phyloP scores from a whole-genome alignment of 2,797 vertebrate species.

The Trachurus trachurus region DNA sequence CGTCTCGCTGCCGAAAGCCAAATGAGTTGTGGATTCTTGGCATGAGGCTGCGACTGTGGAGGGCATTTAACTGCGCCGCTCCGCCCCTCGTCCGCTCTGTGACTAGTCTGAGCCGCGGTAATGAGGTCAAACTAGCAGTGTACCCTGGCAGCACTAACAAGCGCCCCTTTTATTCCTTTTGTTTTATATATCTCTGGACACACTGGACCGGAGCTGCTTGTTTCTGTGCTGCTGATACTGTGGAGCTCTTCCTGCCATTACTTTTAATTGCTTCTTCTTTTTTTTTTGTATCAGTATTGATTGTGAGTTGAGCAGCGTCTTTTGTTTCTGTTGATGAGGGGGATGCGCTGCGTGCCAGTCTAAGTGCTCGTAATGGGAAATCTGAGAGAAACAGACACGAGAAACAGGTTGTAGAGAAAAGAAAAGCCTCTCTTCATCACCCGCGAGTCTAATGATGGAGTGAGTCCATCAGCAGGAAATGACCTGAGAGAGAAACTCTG shows the following conservation, averaged over 20 bases:
- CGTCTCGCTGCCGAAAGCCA: conserved; percentile 51
- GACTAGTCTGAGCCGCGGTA: conserved; percentile 56
- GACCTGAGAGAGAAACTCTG: conserved; percentile 7
- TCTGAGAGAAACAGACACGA: conserved; percentile 10
- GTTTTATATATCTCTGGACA: conserved; percentile 39
- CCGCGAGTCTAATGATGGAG: conserved; percentile 26
- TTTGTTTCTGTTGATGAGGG: conserved; percentile 20
- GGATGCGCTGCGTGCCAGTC: background rate
- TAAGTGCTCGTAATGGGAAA: conserved; percentile 9
- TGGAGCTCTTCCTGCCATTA: background rate
- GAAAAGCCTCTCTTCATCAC: conserved; percentile 14
- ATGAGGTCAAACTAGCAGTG: conserved; percentile 69
- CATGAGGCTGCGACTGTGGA: conserved; percentile 39
- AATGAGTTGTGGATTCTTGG: conserved; percentile 70
- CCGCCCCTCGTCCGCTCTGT: conserved; percentile 40
- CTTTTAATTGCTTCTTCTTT: conserved; percentile 22
- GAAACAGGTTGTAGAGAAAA: conserved; percentile 9
- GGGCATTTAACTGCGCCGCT: conserved; percentile 53
- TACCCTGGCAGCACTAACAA: conserved; percentile 67
- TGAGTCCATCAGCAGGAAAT: conserved; percentile 32
- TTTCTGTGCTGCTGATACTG: conserved; percentile 17
- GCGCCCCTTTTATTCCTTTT: conserved; percentile 62
- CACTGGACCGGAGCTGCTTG: conserved; percentile 14
- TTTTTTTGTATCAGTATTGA: conserved; percentile 11
- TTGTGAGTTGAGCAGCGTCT: background rate